Percentiles rank a stretch among this genome's conserved stretches.
Evolutionary conservation across 2,888 invertebrate genomes (phyloP).

Genomic region (Amblyjoppa fuscipennis): DNA sequence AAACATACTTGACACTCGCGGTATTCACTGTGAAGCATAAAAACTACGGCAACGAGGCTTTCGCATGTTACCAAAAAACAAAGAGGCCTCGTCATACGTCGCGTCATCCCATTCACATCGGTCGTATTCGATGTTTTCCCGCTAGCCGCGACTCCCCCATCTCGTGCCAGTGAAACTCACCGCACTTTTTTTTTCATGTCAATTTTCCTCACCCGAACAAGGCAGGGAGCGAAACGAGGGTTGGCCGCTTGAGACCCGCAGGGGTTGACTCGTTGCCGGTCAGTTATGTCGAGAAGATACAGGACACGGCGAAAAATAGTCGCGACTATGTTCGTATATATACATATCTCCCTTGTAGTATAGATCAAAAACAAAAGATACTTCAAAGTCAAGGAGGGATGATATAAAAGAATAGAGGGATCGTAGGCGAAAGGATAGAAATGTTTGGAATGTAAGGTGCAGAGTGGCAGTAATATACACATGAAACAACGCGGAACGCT

Average conservation of each 20-base stretch:
- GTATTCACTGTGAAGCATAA: conserved; percentile 8
- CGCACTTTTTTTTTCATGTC: conserved; percentile 54
- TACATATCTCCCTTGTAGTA: background rate
- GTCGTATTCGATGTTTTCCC: conserved; percentile 40
- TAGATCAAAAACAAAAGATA: conserved; percentile 29
- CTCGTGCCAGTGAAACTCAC: conserved; percentile 14
- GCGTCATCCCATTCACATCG: conserved; percentile 33
- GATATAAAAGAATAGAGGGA: background rate
- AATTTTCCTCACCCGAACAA: conserved; percentile 56
- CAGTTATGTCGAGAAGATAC: conserved; percentile 25
- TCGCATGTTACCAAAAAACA: conserved; percentile 22
- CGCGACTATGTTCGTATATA: conserved; percentile 13
- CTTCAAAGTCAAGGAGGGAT: conserved; percentile 42
- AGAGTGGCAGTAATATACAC: too few species aligned
- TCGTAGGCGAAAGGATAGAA: background rate
- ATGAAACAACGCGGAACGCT: too few species aligned
- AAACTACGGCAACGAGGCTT: conserved; percentile 37
- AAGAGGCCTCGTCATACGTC: conserved; percentile 35
- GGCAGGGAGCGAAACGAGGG: conserved; percentile 32
- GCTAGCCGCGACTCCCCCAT: conserved; percentile 39
- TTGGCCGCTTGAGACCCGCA: conserved; percentile 38
- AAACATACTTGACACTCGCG: conserved; percentile 5
- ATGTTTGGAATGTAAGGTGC: background rate
- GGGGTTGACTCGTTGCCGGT: conserved; percentile 62
- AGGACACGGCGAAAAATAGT: conserved; percentile 22